These are phyloP conservation scores for Eudorcas thomsonii DNA, from an alignment of 2,113 vertebrate genomes.

Conservation along the genomic window DNA sequence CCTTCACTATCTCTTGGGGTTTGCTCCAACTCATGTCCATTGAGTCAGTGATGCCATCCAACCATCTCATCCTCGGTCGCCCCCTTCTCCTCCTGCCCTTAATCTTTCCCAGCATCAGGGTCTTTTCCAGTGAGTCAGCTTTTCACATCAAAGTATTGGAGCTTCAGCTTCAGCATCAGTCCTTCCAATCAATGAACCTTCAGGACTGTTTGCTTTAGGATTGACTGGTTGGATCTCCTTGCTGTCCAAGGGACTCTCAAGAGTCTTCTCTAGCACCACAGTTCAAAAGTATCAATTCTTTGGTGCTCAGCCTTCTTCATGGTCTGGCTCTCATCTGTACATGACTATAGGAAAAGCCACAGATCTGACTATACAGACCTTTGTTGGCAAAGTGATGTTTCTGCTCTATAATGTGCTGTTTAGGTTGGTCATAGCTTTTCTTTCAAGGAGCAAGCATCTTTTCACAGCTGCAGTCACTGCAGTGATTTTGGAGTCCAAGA, in stretches of 20 bases:
- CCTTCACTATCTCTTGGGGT: background rate
- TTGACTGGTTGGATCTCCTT: background rate
- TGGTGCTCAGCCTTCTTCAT: background rate
- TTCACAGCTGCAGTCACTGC: background rate
- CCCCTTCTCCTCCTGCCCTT: background rate
- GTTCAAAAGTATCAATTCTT: background rate
- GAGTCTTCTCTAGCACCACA: background rate
- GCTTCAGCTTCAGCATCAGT: background rate
- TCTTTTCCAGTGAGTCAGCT: background rate
- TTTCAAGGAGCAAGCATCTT: background rate
- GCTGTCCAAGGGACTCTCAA: background rate
- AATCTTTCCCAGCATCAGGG: background rate
- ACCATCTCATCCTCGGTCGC: background rate
- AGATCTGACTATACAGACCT: background rate
- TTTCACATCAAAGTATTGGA: background rate
- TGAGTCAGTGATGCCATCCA: background rate
- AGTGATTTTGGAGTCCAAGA: background rate
- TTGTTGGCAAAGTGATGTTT: background rate
- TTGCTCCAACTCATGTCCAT: background rate
- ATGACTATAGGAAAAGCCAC: background rate
- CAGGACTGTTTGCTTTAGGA: background rate
- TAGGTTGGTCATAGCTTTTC: background rate
- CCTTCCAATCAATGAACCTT: background rate
- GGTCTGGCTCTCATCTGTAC: background rate
- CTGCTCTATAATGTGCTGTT: background rate